phyloP scores from a whole-genome alignment of 1,140 invertebrate genomes.

The Bradynema listronoti region DNA sequence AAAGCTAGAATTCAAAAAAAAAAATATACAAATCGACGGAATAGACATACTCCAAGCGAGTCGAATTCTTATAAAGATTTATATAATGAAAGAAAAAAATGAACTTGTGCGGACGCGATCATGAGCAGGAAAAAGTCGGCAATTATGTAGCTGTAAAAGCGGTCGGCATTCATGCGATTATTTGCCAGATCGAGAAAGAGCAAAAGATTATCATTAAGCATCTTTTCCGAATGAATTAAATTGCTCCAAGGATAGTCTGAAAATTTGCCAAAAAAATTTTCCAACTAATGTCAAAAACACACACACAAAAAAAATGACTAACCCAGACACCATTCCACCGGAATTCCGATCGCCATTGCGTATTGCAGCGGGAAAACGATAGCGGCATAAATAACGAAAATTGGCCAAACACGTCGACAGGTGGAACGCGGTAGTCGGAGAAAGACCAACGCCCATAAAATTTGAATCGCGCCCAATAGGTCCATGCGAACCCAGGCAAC shows the following conservation, averaged over 20 bases:
- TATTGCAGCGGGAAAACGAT: conserved; percentile 80
- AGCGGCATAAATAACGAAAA: conserved; percentile 75
- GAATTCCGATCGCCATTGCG: conserved; percentile 75
- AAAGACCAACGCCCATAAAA: conserved; percentile 75
- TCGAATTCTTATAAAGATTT: conserved; percentile 14
- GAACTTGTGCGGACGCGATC: conserved; percentile 74
- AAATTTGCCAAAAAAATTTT: conserved; percentile 23
- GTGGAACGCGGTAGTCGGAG: conserved; percentile 68
- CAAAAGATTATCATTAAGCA: conserved; percentile 64
- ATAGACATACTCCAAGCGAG: conserved; percentile 6
- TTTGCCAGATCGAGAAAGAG: conserved; percentile 85
- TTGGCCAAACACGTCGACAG: conserved; percentile 73
- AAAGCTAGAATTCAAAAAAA: conserved; percentile 62
- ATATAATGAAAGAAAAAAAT: not conserved
- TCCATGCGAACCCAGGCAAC: conserved; percentile 83
- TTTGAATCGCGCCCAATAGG: conserved; percentile 77
- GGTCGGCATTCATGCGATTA: conserved; percentile 66
- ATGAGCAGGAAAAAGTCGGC: conserved; percentile 85
- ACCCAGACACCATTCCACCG: conserved; percentile 64
- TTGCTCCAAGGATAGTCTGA: conserved; percentile 69
- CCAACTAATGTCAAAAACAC: conserved; percentile 3
- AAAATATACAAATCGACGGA: not conserved
- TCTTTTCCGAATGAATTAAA: conserved; percentile 6
- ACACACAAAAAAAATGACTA: conserved; percentile 7
- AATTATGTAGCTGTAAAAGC: conserved; percentile 67